Percentiles rank a stretch among this genome's conserved stretches.
phyloP scores from a whole-genome alignment of 2,113 vertebrate species.

The Gambusia affinis region DNA sequence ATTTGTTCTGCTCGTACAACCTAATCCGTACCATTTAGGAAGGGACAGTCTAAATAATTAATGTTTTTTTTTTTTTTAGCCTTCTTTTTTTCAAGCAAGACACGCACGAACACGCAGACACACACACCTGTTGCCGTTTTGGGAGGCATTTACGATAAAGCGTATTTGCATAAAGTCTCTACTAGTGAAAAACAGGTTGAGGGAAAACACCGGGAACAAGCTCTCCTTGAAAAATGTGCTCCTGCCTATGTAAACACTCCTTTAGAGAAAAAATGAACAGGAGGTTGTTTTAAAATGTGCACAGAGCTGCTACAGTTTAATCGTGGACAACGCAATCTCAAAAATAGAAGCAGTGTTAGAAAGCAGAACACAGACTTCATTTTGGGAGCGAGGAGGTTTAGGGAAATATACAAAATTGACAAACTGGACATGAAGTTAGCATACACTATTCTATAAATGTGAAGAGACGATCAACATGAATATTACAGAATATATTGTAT shows the following conservation, averaged over 20 bases:
- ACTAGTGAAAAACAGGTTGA: slow-evolving; percentile 44
- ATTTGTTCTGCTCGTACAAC: slow-evolving; percentile 31
- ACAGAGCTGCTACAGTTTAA: background rate
- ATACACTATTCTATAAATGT: background rate
- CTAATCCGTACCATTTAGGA: slow-evolving; percentile 39
- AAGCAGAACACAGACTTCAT: background rate
- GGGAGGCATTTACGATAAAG: background rate
- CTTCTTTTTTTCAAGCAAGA: background rate
- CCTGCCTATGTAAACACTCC: background rate
- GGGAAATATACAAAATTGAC: background rate
- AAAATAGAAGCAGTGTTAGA: background rate
- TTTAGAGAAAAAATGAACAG: background rate
- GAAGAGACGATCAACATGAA: background rate
- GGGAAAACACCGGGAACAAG: slow-evolving; percentile 18
- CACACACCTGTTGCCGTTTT: slow-evolving; percentile 59
- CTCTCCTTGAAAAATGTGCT: background rate
- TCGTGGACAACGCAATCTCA: background rate
- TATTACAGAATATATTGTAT: background rate
- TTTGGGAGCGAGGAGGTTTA: background rate
- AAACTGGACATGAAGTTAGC: background rate
- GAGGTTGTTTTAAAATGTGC: background rate
- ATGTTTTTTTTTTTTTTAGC: background rate
- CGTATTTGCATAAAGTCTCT: background rate
- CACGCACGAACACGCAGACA: slow-evolving; percentile 3
- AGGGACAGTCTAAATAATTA: slow-evolving; percentile 46